These are phyloP conservation scores for Marronus borbonicus DNA, from an alignment of 2,888 invertebrate genomes.

Conservation along the genomic window DNA sequence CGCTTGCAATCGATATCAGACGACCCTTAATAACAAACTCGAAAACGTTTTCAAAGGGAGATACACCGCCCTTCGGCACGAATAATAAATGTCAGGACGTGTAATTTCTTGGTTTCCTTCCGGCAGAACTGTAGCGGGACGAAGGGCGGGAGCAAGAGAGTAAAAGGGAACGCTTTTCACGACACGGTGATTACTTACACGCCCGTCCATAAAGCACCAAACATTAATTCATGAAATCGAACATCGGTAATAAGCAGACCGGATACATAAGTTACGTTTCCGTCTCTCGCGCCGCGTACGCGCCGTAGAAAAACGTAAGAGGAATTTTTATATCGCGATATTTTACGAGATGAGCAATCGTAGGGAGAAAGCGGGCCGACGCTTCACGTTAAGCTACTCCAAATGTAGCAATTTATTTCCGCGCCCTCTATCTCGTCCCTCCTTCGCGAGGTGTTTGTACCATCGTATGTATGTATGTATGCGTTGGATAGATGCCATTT, in stretches of 20 bases:
- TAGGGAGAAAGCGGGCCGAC: constrained; percentile 39
- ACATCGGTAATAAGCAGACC: constrained; percentile 46
- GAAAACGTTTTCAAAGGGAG: too few species aligned
- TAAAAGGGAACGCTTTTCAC: constrained; percentile 1
- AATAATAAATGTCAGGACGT: constrained; percentile 25
- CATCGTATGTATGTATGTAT: constrained; percentile 1
- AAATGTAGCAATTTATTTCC: constrained; percentile 45
- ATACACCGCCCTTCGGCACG: not conserved
- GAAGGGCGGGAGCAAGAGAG: too few species aligned
- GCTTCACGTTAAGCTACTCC: constrained; percentile 44
- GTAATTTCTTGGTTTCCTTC: constrained; percentile 37
- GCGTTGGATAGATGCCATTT: not conserved
- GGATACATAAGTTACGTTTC: constrained; percentile 46
- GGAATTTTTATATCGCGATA: constrained; percentile 41
- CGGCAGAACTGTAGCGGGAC: not conserved
- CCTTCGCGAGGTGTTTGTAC: constrained; percentile 6
- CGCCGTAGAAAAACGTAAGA: not conserved
- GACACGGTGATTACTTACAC: constrained; percentile 21
- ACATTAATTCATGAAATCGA: constrained; percentile 46
- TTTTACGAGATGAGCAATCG: constrained; percentile 48
- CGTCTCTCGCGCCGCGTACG: not conserved
- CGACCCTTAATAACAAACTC: too few species aligned
- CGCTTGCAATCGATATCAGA: too few species aligned
- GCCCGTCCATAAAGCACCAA: constrained; percentile 27
- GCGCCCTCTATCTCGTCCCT: not conserved